A percentile compares a stretch with the other conserved stretches of the same genome.
Evolutionary conservation across 2,797 vertebrate species (phyloP).

Genomic region (Acanthurus lineatus): DNA sequence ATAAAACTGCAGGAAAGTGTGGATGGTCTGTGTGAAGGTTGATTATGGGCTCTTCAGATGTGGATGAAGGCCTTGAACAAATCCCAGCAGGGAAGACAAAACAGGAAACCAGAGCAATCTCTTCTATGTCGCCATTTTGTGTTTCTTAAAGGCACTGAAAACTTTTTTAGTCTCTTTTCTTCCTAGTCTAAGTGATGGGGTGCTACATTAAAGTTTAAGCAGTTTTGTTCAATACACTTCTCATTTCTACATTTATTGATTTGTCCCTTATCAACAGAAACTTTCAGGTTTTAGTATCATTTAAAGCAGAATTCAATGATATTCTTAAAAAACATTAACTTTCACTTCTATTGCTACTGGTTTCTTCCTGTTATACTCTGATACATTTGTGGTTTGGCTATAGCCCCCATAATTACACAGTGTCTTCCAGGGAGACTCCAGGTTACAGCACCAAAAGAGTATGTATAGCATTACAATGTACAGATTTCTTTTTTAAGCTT

Average conservation of each 20-base stretch:
- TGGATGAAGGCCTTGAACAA: constrained; percentile 28
- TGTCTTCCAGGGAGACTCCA: no score
- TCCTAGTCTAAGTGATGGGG: background rate
- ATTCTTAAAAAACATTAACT: no score
- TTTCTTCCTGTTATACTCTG: no score
- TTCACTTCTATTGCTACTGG: no score
- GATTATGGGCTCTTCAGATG: constrained; percentile 40
- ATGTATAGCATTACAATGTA: no score
- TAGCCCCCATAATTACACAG: no score
- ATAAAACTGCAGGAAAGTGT: constrained; percentile 23
- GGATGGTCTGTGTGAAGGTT: constrained; percentile 47
- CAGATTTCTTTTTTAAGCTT: no score
- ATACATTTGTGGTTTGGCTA: no score
- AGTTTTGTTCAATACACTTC: background rate
- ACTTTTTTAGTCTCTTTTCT: background rate
- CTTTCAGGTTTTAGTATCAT: no score
- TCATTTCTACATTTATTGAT: background rate
- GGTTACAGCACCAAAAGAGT: no score
- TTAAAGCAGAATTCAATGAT: no score
- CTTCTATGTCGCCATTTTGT: background rate
- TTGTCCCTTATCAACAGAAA: no score
- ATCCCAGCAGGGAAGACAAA: constrained; percentile 23
- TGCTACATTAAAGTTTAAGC: background rate
- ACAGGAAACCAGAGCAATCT: background rate
- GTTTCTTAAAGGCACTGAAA: background rate